Evolutionary conservation across 2,113 vertebrate species (phyloP), one percentile per base, ranked within the genome.

Genomic region (Orcinus orca): DNA sequence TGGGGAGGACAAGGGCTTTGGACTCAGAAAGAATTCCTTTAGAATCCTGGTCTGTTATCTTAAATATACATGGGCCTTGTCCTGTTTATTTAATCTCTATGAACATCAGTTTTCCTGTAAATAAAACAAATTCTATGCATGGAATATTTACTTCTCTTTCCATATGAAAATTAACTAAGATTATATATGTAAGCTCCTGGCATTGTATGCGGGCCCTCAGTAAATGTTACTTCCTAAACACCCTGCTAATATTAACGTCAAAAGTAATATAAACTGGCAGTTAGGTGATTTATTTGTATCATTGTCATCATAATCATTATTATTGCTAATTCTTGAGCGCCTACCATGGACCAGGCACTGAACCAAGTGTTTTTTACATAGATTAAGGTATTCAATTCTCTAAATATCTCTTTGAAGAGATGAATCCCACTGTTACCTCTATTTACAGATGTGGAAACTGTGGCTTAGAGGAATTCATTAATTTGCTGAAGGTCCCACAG

Each of bases 211-310:
- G 55, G 33, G 8, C 8, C 17, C 33, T 92, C 44, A 31, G 10
- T 92, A 84, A 95, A 98, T 68, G 53, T 15, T 93, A 62, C 12
- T 88, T 88, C n/a, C 5, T 80, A 63, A 86, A 0, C 4, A 15
- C 26, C 70, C 67, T 83, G 90, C 94, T 92, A 96, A 96, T 92
- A 98, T 97, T 95, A 58, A 7, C 96, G 98, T 98, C 97, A 98
- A 97, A 98, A 97, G 96, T 88, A 97, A 96, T 93, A 97, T 23
- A 93, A 87, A 90, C 21, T 95, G 80, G 68, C 41, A 90, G 36
- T 36, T 79, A 84, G 17, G 25, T 44, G 8, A 74, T 70, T 77
- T 95, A 83, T 86, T 85, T 76, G 4, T 80, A 31, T 89, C 14
- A 14, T 3, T 31, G 29, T 58, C 38, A 70, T 84, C 25, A 92